These are phyloP conservation scores for Euleptes europaea DNA, from an alignment of 2,113 vertebrate species.

Conservation along the genomic window DNA sequence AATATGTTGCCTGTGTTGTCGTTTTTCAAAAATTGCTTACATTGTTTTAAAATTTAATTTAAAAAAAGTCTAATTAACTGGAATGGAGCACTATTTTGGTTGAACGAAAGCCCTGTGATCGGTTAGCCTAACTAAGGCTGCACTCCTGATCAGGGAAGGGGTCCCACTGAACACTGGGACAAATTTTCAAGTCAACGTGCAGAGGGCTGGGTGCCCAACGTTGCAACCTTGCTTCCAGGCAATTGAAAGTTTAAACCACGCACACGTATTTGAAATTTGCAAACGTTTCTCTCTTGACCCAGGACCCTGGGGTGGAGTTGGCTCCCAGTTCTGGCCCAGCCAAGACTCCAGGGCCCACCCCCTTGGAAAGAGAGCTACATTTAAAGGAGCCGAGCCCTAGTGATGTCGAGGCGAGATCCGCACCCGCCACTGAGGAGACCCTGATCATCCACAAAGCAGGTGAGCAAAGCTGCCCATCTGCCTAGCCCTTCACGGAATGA, in stretches of 20 bases:
- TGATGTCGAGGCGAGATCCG: fast-evolving
- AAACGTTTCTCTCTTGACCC: background rate
- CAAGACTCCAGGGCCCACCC: fast-evolving
- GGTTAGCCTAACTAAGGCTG: too few relatives aligned
- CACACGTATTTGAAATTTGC: background rate
- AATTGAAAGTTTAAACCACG: background rate
- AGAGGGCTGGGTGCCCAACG: background rate
- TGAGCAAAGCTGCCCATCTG: background rate
- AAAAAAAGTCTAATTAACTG: too few relatives aligned
- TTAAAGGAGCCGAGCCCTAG: fast-evolving
- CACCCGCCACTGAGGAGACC: background rate
- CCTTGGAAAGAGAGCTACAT: fast-evolving
- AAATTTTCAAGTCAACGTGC: too few relatives aligned
- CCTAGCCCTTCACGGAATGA: background rate
- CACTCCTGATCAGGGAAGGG: too few relatives aligned
- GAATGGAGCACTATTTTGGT: too few relatives aligned
- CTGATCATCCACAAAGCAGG: background rate
- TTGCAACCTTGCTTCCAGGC: background rate
- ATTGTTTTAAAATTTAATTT: too few relatives aligned
- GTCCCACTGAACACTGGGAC: too few relatives aligned
- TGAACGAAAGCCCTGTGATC: too few relatives aligned
- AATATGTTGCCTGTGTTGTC: too few relatives aligned
- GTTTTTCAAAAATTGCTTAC: too few relatives aligned
- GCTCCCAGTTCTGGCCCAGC: fast-evolving
- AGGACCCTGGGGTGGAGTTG: background rate